Percentiles rank a stretch among this genome's conserved stretches.
Evolutionary conservation across 2,888 invertebrate species (phyloP).

Genomic region (Mythimna ferrago): DNA sequence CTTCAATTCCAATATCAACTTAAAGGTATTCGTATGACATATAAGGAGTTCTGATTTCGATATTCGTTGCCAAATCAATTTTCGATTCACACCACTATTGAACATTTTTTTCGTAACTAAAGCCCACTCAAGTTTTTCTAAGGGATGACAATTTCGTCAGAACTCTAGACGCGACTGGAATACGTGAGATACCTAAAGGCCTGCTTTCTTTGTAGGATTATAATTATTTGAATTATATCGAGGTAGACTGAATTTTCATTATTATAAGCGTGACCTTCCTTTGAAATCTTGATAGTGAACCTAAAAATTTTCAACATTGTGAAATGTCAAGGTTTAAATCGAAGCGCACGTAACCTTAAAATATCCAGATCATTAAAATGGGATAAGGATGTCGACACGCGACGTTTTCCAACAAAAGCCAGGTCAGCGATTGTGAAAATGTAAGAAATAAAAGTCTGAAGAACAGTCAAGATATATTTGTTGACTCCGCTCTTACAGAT

Average conservation of each 20-base stretch:
- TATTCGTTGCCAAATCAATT: not conserved
- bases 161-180: not conserved
- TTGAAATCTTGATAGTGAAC: not conserved
- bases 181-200: not conserved
- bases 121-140: not conserved
- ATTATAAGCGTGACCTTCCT: not conserved
- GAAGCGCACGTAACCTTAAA: slow-evolving; percentile 53
- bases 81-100: not conserved
- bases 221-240: not conserved
- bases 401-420: slow-evolving; percentile 51
- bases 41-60: too few relatives aligned
- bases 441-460: slow-evolving; percentile 54
- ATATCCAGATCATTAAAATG: slow-evolving; percentile 77
- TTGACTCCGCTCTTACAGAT: slow-evolving; percentile 35
- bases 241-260: slow-evolving; percentile 12
- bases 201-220: not conserved
- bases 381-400: slow-evolving; percentile 68
- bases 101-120: not conserved
- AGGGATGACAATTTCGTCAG: not conserved
- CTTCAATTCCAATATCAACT: not conserved
- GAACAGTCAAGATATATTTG: slow-evolving; percentile 54
- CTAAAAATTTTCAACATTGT: slow-evolving; percentile 6
- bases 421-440: slow-evolving; percentile 60
- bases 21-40: not conserved
- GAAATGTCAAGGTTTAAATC: slow-evolving; percentile 26